Evolutionary conservation across 2,888 invertebrate genomes (phyloP).

Genomic region (Pandemis cinnamomeana): DNA sequence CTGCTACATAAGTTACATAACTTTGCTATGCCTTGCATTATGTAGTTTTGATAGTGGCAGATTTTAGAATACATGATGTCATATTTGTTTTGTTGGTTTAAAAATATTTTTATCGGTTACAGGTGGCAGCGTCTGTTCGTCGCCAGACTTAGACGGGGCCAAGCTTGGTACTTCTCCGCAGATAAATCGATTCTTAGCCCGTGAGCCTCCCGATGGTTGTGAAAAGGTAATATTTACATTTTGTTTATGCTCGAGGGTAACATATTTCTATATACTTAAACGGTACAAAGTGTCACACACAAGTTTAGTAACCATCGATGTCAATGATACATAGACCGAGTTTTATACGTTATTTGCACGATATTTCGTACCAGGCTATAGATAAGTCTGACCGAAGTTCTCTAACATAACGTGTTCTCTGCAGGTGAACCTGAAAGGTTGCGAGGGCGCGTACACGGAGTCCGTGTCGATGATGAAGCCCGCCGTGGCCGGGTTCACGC

Average conservation of each 20-base stretch:
- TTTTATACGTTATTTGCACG: too few species aligned
- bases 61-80: neutral
- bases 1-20: neutral
- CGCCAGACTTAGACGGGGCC: constrained; percentile 89
- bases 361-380: too few species aligned
- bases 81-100: neutral
- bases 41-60: constrained; percentile 7
- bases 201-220: constrained; percentile 96
- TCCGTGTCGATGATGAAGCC: constrained; percentile 83
- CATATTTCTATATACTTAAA: too few species aligned
- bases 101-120: constrained; percentile 51
- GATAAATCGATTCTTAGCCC: constrained; percentile 92
- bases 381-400: too few species aligned
- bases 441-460: constrained; percentile 72
- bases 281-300: too few species aligned
- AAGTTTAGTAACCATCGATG: too few species aligned
- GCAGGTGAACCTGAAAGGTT: constrained; percentile 86
- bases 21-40: constrained; percentile 23
- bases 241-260: neutral
- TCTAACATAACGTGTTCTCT: neutral
- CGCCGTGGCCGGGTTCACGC: constrained; percentile 87
- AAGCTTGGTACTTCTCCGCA: constrained; percentile 92
- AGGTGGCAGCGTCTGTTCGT: constrained; percentile 91
- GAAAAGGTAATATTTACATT: constrained; percentile 85
- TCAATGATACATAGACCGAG: too few species aligned